These are phyloP conservation scores for Drosophila testacea DNA, from an alignment of 2,888 invertebrate species.

Conservation along the genomic window DNA sequence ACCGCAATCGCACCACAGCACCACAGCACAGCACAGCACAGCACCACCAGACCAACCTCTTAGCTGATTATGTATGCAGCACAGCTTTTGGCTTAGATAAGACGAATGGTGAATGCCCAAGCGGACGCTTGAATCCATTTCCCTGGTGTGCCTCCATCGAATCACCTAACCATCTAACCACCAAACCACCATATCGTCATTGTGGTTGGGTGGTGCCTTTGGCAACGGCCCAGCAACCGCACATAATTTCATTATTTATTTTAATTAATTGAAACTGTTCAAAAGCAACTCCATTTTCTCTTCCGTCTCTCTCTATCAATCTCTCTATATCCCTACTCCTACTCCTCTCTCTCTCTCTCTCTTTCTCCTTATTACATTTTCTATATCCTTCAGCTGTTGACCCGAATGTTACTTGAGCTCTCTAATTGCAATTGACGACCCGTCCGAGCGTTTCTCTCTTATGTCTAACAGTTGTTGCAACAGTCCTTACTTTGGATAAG, in stretches of 20 bases:
- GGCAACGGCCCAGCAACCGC: conserved; percentile 24
- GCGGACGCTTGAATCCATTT: conserved; percentile 4
- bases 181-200: neutral
- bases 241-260: conserved; percentile 72
- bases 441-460: neutral
- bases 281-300: conserved; percentile 35
- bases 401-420: conserved; percentile 49
- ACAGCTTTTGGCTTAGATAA: conserved; percentile 21
- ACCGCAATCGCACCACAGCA: neutral
- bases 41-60: conserved; percentile 24
- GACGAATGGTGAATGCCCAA: conserved; percentile 24
- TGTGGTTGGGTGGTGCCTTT: conserved; percentile 10
- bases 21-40: neutral
- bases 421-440: conserved; percentile 58
- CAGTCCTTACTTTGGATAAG: neutral
- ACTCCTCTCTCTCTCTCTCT: neutral
- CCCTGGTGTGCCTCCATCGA: neutral
- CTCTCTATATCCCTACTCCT: neutral
- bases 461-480: neutral
- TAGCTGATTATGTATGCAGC: conserved; percentile 31
- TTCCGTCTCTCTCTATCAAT: neutral
- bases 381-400: conserved; percentile 36
- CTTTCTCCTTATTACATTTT: neutral
- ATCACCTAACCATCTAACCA: conserved; percentile 5
- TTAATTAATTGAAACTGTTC: conserved; percentile 73